phyloP scores from a whole-genome alignment of 2,113 vertebrate genomes.

The Heterotilapia buettikoferi region DNA sequence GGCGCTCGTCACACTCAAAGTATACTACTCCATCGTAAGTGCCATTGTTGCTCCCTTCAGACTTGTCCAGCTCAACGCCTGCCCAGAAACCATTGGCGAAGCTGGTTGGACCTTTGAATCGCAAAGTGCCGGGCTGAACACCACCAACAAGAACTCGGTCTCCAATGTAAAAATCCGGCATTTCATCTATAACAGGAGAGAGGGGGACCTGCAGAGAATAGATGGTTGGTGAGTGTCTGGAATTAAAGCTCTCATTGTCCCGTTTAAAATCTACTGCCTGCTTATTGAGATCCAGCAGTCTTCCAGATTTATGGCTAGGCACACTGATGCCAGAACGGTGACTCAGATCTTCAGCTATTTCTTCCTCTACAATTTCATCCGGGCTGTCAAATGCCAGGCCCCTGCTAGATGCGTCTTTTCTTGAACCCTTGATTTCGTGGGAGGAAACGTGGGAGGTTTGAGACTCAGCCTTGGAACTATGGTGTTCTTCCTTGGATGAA shows the following conservation, averaged over 20 bases:
- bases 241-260: constrained; percentile 24
- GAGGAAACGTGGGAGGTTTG: constrained; percentile 6
- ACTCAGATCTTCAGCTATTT: constrained; percentile 80
- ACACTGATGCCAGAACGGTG: constrained; percentile 65
- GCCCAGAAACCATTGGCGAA: constrained; percentile 95
- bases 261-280: constrained; percentile 61
- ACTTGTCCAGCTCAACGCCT: constrained; percentile 88
- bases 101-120: constrained; percentile 86
- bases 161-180: constrained; percentile 78
- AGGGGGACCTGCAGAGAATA: constrained; percentile 22
- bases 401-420: constrained; percentile 5
- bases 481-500: constrained; percentile 44
- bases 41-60: constrained; percentile 92
- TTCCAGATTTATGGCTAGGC: constrained; percentile 61
- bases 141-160: constrained; percentile 87
- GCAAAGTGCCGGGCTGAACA: constrained; percentile 85
- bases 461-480: constrained; percentile 34
- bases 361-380: constrained; percentile 65
- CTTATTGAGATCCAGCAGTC: constrained; percentile 72
- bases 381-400: constrained; percentile 35
- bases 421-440: constrained; percentile 11
- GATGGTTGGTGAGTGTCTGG: constrained; percentile 26
- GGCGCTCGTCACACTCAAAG: constrained; percentile 81
- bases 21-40: constrained; percentile 83
- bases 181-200: constrained; percentile 49